These are phyloP conservation scores for Beroe forskalii DNA, from an alignment of 37 sponge, comb jelly and placozoan species.

Conservation along the genomic window DNA sequence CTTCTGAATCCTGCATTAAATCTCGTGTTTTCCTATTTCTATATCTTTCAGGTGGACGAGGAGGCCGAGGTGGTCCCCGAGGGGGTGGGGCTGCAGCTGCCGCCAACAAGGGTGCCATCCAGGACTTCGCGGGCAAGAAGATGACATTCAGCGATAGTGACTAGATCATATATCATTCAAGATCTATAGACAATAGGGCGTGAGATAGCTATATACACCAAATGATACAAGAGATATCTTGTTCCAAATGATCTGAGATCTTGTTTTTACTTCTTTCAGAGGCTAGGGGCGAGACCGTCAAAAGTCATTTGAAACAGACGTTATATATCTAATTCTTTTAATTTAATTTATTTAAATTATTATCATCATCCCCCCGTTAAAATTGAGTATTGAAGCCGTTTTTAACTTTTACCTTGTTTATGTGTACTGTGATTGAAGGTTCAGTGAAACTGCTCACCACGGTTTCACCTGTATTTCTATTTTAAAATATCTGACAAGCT, in stretches of 20 bases:
- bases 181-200: no score
- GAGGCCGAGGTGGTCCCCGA: constrained; percentile 65
- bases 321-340: background rate
- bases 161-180: constrained; percentile 10
- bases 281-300: no score
- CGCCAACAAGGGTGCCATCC: constrained; percentile 70
- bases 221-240: no score
- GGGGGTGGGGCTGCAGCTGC: constrained; percentile 37
- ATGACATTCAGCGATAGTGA: constrained; percentile 72
- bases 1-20: no score
- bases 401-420: background rate
- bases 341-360: constrained; percentile 50
- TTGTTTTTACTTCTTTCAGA: background rate
- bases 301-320: no score
- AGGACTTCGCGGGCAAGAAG: constrained; percentile 74
- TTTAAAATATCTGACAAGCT: no score
- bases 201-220: no score
- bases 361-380: background rate
- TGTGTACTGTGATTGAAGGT: no score
- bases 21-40: background rate
- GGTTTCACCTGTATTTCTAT: no score
- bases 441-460: no score
- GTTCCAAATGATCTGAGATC: no score
- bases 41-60: constrained; percentile 18
- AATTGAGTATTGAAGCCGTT: background rate